phyloP scores from a whole-genome alignment of 2,888 invertebrate genomes.

The Chrysopilus asiliformis region DNA sequence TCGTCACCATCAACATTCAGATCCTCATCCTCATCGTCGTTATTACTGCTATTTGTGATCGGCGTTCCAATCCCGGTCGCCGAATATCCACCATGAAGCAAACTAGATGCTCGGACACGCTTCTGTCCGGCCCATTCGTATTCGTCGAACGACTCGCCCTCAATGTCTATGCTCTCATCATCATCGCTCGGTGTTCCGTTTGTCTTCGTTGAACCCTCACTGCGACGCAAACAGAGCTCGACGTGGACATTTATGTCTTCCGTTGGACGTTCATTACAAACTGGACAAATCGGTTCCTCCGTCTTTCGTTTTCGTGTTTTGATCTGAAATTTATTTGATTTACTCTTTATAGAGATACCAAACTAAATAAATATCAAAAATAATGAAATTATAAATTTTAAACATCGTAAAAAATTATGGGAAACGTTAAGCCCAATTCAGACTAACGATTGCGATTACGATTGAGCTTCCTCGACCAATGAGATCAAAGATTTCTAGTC shows the following conservation, averaged over 20 bases:
- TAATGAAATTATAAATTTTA: neutral
- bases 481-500: no score
- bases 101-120: constrained; percentile 56
- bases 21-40: constrained; percentile 53
- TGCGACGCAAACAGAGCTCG: constrained; percentile 49
- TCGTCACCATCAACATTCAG: constrained; percentile 79
- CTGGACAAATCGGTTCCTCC: constrained; percentile 59
- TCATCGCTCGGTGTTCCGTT: constrained; percentile 27
- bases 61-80: constrained; percentile 37
- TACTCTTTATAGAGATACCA: constrained; percentile 3
- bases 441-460: no score
- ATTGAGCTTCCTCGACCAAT: no score
- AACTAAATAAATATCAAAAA: no score
- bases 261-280: constrained; percentile 59
- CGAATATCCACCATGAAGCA: constrained; percentile 54
- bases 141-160: constrained; percentile 56
- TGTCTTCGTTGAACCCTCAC: constrained; percentile 26
- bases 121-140: constrained; percentile 90
- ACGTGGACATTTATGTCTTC: constrained; percentile 60
- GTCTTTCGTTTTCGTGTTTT: constrained; percentile 55
- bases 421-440: no score
- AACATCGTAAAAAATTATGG: no score
- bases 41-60: constrained; percentile 15
- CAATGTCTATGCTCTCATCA: constrained; percentile 62
- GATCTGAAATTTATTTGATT: constrained; percentile 20